A percentile compares a stretch with the other conserved stretches of the same genome.
Evolutionary conservation across 2,888 invertebrate species (phyloP).

Genomic region (Stegophylla sp.): DNA sequence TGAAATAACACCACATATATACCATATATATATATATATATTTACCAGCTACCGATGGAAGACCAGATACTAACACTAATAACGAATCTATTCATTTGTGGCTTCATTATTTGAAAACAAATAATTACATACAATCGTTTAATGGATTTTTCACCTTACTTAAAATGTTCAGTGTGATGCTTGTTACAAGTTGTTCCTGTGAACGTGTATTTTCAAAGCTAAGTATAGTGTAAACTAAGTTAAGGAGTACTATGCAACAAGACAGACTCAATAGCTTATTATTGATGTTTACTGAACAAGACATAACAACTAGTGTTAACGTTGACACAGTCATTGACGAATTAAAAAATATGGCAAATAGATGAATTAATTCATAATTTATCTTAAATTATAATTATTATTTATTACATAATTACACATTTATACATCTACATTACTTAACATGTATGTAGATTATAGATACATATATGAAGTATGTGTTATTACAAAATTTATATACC

Average conservation of each 20-base stretch:
- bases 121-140: conserved; percentile 17
- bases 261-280: too few species aligned
- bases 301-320: neutral
- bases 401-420: too few species aligned
- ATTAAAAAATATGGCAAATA: neutral
- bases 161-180: neutral
- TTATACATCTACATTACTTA: too few species aligned
- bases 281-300: neutral
- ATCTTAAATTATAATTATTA: too few species aligned
- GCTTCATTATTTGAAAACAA: neutral
- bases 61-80: conserved; percentile 5
- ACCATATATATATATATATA: too few species aligned
- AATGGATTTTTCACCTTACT: conserved; percentile 8
- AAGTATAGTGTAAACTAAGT: neutral
- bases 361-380: too few species aligned
- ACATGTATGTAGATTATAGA: too few species aligned
- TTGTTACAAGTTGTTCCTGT: neutral
- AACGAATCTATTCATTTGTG: conserved; percentile 14
- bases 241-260: neutral
- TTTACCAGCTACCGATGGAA: conserved; percentile 5
- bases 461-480: too few species aligned
- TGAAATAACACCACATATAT: too few species aligned
- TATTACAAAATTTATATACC: too few species aligned
- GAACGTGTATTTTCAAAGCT: neutral
- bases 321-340: neutral